Evolutionary conservation across 2,888 invertebrate genomes (phyloP).

Genomic region (Rhorus exstirpatorius): DNA sequence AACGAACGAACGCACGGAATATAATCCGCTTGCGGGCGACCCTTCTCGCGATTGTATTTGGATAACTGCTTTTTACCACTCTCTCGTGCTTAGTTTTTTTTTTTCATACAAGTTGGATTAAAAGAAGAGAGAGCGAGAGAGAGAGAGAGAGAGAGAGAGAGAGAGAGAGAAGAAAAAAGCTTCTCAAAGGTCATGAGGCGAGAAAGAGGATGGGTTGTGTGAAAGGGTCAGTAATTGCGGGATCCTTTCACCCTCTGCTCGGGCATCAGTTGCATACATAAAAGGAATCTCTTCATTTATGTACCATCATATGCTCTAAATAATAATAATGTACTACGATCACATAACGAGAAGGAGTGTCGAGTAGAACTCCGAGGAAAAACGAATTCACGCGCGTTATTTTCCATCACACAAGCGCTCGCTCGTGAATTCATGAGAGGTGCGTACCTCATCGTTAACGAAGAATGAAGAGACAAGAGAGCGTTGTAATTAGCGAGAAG

Average conservation of each 20-base stretch:
- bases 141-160: no score
- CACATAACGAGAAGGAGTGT: constrained; percentile 39
- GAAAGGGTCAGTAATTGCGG: constrained; percentile 66
- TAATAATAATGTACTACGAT: constrained; percentile 4
- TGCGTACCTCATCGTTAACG: constrained; percentile 48
- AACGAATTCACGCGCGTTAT: constrained; percentile 42
- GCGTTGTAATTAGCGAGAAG: constrained; percentile 62
- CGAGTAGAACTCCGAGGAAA: constrained; percentile 25
- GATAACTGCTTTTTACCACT: constrained; percentile 61
- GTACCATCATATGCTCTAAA: constrained; percentile 33
- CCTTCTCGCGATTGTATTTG: constrained; percentile 61
- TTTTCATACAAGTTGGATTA: constrained; percentile 27
- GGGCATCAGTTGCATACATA: constrained; percentile 50
- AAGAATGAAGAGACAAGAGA: constrained; percentile 40
- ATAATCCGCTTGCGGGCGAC: constrained; percentile 60
- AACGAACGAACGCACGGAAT: constrained; percentile 44
- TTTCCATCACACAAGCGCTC: constrained; percentile 18
- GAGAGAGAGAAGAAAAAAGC: constrained; percentile 34
- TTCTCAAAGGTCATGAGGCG: constrained; percentile 45
- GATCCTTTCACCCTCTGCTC: constrained; percentile 58
- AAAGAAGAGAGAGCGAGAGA: constrained; percentile 2
- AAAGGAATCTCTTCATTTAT: constrained; percentile 63
- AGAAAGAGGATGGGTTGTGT: constrained; percentile 33
- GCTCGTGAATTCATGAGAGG: not conserved
- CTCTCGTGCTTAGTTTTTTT: constrained; percentile 10